Base-by-base conservation (phyloP, 2,113 vertebrate species). In the Paraplagusia blochii region DNA sequence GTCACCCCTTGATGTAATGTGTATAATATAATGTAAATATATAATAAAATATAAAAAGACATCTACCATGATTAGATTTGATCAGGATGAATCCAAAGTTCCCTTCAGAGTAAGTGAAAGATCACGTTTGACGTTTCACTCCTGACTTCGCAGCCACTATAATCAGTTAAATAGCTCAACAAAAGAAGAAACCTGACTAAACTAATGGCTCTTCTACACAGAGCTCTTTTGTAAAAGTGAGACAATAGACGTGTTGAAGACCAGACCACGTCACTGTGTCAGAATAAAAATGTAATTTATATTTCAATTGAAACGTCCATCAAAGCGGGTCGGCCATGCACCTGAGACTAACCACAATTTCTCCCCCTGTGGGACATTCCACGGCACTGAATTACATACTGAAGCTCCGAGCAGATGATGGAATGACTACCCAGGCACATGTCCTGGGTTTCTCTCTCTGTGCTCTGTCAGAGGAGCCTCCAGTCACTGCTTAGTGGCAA, bases 401-500 rank as follows among this genome's bases (percentile, higher is more conserved):
- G 58, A 39, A 69, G 63, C 74, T 66, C 58, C 52, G 57, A 57
- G 70, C 72, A 57, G 63, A 84, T 87, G 88, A 88, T 85, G 77
- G 80, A 87, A 76, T 77, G 83, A 77, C 80, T 80, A 58, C 17
- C 50, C 69, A 74, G 72, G 68, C 58, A 62, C 19, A 40, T 53
- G 74, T 72, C 80, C 63, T 78, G 69, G 75, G 82, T 85, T 76
- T 84, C 77, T 63, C 66, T 59, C 69, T 72, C 72, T 75, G 68
- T 81, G 53, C 72, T 85, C 79, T 77, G 87, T 87, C 84, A 88
- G 63, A 72, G 73, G 71, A 72, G 81, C 84, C 80, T 87, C 80
- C 70, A 85, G 83, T 86, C 77, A 66, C 69, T 86, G 80, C 81
- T 88, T 81, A 78, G 80, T 87, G 79, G 80, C 84, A 85, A 65